Evolutionary conservation across 1,140 invertebrate species (phyloP).

Genomic region (Eueides isabella): DNA sequence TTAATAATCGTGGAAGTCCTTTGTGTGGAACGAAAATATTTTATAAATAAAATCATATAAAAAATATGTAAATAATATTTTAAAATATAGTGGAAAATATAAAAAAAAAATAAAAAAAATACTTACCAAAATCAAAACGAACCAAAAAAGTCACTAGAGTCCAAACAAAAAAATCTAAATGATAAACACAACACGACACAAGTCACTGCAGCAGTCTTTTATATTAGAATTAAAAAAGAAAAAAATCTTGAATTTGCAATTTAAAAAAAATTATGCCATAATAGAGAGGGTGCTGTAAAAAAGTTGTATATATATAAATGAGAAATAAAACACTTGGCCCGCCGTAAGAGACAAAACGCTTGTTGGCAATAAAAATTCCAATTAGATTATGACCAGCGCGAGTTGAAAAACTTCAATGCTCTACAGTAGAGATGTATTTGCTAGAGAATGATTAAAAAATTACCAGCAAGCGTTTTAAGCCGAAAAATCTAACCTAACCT

Average conservation of each 20-base stretch:
- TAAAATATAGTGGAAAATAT: not conserved
- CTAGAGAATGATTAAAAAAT: constrained; percentile 60
- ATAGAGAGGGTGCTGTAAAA: constrained; percentile 57
- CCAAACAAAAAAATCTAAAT: constrained; percentile 61
- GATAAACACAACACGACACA: constrained; percentile 76
- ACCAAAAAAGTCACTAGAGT: constrained; percentile 69
- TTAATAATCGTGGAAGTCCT: constrained; percentile 28
- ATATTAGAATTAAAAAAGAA: constrained; percentile 46
- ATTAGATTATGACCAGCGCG: constrained; percentile 65
- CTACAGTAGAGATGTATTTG: not conserved
- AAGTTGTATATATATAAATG: constrained; percentile 38
- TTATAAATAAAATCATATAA: constrained; percentile 22
- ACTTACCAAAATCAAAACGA: constrained; percentile 71
- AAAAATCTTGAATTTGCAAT: constrained; percentile 62
- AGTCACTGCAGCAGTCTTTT: constrained; percentile 71
- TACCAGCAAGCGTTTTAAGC: constrained; percentile 77
- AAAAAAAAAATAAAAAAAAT: constrained; percentile 54
- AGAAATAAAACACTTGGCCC: constrained; percentile 55
- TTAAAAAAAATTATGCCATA: constrained; percentile 59
- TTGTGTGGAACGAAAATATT: constrained; percentile 5
- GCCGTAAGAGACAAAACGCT: constrained; percentile 58
- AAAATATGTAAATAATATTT: constrained; percentile 13
- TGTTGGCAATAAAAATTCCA: constrained; percentile 56
- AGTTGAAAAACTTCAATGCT: not conserved
- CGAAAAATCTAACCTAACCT: constrained; percentile 82